phyloP scores from a whole-genome alignment of 2,113 vertebrate species.

The Prietella phreatophila region DNA sequence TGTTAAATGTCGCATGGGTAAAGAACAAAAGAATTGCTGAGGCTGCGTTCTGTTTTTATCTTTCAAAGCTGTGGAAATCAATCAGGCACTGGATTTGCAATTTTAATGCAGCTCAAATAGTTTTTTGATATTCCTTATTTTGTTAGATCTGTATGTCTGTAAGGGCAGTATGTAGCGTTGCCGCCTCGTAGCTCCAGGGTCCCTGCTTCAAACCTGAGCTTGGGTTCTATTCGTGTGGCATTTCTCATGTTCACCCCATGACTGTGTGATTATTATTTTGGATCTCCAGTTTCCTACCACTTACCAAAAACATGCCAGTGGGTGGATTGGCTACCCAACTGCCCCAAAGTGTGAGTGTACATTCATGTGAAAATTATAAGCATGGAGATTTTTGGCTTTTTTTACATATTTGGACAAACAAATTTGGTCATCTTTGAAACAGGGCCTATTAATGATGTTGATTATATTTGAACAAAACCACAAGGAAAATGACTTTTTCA shows the following conservation, averaged over 20 bases:
- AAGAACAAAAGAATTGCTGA: constrained; percentile 23
- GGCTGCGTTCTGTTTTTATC: constrained; percentile 10
- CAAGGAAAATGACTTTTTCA: too few species aligned
- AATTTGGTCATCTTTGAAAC: too few species aligned
- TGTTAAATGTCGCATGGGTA: constrained; percentile 12
- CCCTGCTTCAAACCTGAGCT: background rate
- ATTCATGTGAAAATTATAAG: too few species aligned
- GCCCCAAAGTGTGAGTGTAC: background rate
- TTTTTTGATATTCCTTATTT: background rate
- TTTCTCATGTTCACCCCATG: background rate
- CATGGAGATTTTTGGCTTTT: too few species aligned
- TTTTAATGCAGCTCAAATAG: constrained; percentile 1
- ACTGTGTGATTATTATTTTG: background rate
- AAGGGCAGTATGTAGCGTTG: background rate
- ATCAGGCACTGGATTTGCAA: background rate
- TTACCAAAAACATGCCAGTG: background rate
- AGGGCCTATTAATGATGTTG: too few species aligned
- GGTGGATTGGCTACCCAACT: background rate
- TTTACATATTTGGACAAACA: too few species aligned
- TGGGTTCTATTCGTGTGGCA: too few species aligned
- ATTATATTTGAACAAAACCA: too few species aligned
- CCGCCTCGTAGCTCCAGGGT: background rate
- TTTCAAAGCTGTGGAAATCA: constrained; percentile 13
- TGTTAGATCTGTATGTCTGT: background rate
- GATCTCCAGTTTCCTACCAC: background rate